Conservation (phyloP, 1,140 invertebrate genomes). For the Solenopsis fugax region DNA sequence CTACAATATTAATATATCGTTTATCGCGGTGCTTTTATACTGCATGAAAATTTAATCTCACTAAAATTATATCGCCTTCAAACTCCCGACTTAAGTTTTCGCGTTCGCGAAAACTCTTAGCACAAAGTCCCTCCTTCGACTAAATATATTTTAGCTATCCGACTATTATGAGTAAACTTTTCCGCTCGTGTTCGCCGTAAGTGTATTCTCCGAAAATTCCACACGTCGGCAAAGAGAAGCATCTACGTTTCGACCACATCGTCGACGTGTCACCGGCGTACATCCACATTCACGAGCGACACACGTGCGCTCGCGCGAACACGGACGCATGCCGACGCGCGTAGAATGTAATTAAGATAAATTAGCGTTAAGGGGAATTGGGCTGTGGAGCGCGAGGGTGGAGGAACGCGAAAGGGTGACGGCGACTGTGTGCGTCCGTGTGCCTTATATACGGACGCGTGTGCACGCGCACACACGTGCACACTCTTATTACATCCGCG, state of each 20-base stretch:
- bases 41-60: neutral
- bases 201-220: conserved; percentile 49
- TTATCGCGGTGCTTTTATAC: neutral
- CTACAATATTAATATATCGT: neutral
- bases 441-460: neutral
- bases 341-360: conserved; percentile 86
- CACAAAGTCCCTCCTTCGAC: neutral
- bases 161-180: conserved; percentile 40
- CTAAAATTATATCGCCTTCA: neutral
- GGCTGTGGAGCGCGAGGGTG: conserved; percentile 77
- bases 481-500: conserved; percentile 16
- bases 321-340: conserved; percentile 79
- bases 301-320: conserved; percentile 32
- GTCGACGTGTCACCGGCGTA: conserved; percentile 32
- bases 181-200: neutral
- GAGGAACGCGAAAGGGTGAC: conserved; percentile 70
- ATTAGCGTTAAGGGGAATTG: conserved; percentile 85
- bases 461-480: conserved; percentile 5
- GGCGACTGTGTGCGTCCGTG: conserved; percentile 51
- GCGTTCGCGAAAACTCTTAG: neutral
- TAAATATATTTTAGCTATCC: conserved; percentile 4
- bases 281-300: neutral
- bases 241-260: conserved; percentile 36
- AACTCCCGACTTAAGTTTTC: neutral
- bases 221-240: conserved; percentile 18